Evolutionary conservation across 2,888 invertebrate genomes (phyloP).

Genomic region (Oscheius sp.): DNA sequence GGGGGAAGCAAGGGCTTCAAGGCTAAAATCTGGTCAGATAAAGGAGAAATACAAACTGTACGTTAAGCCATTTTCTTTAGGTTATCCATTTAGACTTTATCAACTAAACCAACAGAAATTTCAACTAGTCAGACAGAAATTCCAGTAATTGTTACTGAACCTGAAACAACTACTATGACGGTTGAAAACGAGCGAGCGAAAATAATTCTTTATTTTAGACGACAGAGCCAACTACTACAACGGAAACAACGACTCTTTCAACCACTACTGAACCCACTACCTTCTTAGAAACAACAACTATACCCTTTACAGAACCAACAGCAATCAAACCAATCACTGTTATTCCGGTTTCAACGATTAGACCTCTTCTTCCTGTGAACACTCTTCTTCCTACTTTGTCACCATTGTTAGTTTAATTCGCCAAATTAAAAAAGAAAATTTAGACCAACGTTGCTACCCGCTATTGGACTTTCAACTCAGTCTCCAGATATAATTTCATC

Average conservation of each 20-base stretch:
- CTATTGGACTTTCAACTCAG: constrained; percentile 11
- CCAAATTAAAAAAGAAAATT: background rate
- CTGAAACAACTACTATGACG: background rate
- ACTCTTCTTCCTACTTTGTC: background rate
- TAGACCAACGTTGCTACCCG: constrained; percentile 11
- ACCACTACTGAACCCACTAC: constrained; percentile 26
- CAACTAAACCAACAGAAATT: too few relatives aligned
- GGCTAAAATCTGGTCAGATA: constrained; percentile 63
- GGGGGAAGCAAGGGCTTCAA: constrained; percentile 53
- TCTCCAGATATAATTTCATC: constrained; percentile 28
- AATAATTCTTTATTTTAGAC: too few relatives aligned
- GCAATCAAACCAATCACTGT: background rate
- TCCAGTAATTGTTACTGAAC: background rate
- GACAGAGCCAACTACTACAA: background rate
- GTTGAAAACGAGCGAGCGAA: too few relatives aligned
- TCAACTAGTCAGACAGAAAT: too few relatives aligned
- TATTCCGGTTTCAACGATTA: background rate
- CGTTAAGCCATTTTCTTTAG: too few relatives aligned
- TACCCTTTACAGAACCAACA: constrained; percentile 22
- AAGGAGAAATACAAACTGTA: background rate
- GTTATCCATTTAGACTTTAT: too few relatives aligned
- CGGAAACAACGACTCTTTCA: background rate
- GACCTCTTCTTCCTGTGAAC: background rate
- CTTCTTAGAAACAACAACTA: background rate
- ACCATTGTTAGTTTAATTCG: constrained; percentile 3